phyloP scores from a whole-genome alignment of 2,888 invertebrate species.

The Mallateleia sp. region DNA sequence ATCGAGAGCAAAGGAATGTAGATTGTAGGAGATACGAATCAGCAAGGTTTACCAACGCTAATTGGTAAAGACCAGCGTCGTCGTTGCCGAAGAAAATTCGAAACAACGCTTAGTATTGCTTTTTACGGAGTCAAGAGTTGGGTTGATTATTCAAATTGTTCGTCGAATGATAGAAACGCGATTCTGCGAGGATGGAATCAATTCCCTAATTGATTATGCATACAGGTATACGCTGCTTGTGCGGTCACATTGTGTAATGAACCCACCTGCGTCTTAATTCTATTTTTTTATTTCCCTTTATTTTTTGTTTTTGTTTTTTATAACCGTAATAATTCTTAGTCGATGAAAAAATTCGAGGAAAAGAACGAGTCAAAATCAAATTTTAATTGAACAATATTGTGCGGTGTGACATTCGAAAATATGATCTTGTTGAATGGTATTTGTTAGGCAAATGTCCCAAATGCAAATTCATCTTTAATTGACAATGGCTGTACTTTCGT shows the following conservation, averaged over 20 bases:
- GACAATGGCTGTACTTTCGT: background rate
- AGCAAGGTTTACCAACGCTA: constrained; percentile 87
- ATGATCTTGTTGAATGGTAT: constrained; percentile 27
- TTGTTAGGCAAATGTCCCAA: constrained; percentile 44
- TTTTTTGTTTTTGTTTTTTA: background rate
- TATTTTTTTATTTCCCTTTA: background rate
- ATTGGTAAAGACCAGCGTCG: constrained; percentile 84
- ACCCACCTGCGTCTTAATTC: constrained; percentile 23
- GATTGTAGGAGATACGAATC: constrained; percentile 86
- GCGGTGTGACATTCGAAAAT: background rate
- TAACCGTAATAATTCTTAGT: background rate
- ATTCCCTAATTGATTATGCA: constrained; percentile 73
- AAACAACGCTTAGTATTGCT: constrained; percentile 51
- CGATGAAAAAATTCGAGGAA: background rate
- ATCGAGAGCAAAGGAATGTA: constrained; percentile 85
- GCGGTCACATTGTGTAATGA: constrained; percentile 53
- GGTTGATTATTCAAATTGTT: constrained; percentile 74
- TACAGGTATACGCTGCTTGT: constrained; percentile 46
- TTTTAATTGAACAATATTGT: constrained; percentile 17
- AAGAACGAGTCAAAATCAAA: background rate
- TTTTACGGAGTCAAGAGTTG: constrained; percentile 74
- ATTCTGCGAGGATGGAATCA: constrained; percentile 55
- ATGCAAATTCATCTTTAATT: constrained; percentile 56
- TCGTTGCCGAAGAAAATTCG: constrained; percentile 41
- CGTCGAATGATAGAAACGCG: constrained; percentile 49